Evolutionary conservation across 2,888 invertebrate species (phyloP).

Genomic region (Zygogramma bicolorata): DNA sequence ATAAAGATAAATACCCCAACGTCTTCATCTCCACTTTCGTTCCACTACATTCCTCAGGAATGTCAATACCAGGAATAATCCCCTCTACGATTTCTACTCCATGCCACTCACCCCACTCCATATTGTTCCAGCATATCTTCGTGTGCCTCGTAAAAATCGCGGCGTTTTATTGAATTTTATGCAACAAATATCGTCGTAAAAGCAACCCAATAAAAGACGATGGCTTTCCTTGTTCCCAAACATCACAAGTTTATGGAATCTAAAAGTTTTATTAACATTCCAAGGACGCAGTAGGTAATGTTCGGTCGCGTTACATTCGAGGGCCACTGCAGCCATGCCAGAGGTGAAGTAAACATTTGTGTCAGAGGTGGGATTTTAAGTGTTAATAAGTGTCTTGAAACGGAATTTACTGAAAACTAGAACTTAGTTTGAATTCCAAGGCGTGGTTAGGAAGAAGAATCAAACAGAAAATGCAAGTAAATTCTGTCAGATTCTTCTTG

Average conservation of each 20-base stretch:
- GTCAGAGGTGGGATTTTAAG: neutral
- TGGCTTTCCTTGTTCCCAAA: conserved; percentile 28
- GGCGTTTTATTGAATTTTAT: conserved; percentile 32
- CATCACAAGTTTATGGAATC: conserved; percentile 32
- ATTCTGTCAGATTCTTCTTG: too few species aligned
- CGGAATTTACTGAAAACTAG: too few species aligned
- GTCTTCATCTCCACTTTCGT: neutral
- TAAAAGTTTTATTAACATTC: conserved; percentile 42
- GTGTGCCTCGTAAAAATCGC: conserved; percentile 10
- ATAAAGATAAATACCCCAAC: neutral
- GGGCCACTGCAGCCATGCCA: neutral
- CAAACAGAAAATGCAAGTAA: too few species aligned
- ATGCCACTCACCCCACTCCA: neutral
- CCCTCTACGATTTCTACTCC: neutral
- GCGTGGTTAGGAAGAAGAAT: too few species aligned
- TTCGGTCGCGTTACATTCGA: neutral
- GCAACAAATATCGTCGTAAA: conserved; percentile 34
- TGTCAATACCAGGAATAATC: neutral
- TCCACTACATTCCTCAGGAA: neutral
- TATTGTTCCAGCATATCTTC: neutral
- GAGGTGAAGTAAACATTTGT: neutral
- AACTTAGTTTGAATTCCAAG: too few species aligned
- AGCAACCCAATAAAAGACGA: conserved; percentile 35
- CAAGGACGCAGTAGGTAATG: neutral
- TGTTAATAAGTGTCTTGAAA: too few species aligned